A percentile compares a stretch with the other conserved stretches of the same genome.
phyloP scores from a whole-genome alignment of 92 coral and sea anemone genomes.

The Blastomussa wellsi region DNA sequence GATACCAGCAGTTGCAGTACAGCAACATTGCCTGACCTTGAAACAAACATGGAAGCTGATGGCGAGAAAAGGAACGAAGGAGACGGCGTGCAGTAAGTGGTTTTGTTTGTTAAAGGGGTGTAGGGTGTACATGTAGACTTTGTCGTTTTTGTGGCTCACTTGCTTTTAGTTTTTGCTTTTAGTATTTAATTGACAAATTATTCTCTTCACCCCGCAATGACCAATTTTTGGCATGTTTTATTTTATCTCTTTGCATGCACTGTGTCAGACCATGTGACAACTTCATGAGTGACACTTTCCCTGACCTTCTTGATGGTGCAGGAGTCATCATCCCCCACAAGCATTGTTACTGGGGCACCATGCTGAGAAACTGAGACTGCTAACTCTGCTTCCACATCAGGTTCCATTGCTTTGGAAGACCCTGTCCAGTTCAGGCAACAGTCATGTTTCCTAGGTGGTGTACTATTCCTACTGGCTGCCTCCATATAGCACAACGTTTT shows the following conservation, averaged over 20 bases:
- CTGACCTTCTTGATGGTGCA: conserved; percentile 45
- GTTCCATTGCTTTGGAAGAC: conserved; percentile 28
- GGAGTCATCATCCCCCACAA: conserved; percentile 54
- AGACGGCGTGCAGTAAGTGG: no score
- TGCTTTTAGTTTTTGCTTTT: no score
- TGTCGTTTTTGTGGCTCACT: no score
- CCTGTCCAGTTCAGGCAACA: conserved; percentile 28
- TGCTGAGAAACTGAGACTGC: not conserved
- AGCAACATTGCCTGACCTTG: conserved; percentile 50
- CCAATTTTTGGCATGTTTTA: no score
- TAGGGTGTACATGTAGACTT: no score
- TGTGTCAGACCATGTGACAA: conserved; percentile 45
- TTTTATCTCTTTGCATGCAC: conserved; percentile 46
- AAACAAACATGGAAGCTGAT: conserved; percentile 34
- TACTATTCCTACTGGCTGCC: conserved; percentile 27
- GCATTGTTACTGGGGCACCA: conserved; percentile 3
- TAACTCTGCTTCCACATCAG: not conserved
- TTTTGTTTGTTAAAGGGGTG: no score
- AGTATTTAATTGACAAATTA: no score
- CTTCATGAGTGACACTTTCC: conserved; percentile 37
- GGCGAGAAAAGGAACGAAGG: no score
- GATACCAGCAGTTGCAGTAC: conserved; percentile 43
- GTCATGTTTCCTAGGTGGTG: conserved; percentile 13
- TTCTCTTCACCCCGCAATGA: no score
- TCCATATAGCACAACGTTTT: conserved; percentile 32